These are phyloP conservation scores for Steatornis caripensis DNA, from an alignment of 2,113 vertebrate genomes.

Conservation along the genomic window DNA sequence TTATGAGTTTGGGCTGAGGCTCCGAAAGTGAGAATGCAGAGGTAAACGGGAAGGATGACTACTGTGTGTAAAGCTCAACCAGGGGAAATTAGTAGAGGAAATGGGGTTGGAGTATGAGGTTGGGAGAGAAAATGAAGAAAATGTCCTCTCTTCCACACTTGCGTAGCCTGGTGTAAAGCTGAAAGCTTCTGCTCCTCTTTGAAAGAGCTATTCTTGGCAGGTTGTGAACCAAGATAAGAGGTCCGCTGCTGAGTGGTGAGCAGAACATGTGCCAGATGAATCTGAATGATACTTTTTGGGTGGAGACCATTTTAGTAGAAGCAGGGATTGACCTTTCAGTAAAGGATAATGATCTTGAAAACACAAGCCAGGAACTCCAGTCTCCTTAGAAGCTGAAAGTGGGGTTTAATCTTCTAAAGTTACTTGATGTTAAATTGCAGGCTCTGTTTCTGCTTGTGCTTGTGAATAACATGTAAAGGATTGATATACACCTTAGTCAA, in stretches of 20 bases:
- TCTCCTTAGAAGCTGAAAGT: background rate
- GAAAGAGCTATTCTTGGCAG: background rate
- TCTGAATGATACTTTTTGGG: background rate
- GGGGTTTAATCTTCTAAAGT: background rate
- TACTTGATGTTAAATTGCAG: background rate
- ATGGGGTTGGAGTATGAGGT: background rate
- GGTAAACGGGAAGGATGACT: background rate
- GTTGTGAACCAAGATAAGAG: background rate
- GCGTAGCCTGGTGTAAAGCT: accelerated
- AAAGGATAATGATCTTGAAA: background rate
- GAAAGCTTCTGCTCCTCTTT: background rate
- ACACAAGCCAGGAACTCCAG: background rate
- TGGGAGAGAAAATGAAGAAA: background rate
- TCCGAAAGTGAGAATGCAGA: background rate
- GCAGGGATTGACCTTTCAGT: background rate
- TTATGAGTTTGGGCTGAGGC: background rate
- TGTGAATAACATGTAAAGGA: background rate
- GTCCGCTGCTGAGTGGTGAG: background rate
- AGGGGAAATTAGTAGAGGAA: background rate
- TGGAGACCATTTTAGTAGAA: background rate
- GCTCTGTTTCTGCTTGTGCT: background rate
- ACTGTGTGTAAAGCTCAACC: background rate
- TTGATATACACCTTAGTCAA: background rate
- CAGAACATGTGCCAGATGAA: background rate
- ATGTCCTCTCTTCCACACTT: background rate